phyloP scores from a whole-genome alignment of 2,888 invertebrate genomes.

The Leptopilina drosophilae region DNA sequence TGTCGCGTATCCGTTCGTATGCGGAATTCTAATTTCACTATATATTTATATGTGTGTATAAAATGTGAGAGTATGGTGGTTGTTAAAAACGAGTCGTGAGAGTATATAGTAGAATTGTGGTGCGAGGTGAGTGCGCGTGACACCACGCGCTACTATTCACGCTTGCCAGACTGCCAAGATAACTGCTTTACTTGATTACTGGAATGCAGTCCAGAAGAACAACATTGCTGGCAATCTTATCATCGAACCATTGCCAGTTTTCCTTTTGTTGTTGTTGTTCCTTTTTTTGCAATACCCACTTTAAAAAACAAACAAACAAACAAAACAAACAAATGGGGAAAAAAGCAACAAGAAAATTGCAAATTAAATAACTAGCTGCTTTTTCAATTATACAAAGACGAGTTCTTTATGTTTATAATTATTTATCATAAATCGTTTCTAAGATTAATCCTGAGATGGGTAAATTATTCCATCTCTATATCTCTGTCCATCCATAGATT shows the following conservation, averaged over 20 bases:
- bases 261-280: background rate
- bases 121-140: constrained; percentile 28
- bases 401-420: background rate
- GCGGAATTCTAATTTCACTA: constrained; percentile 21
- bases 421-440: background rate
- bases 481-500: too few species aligned
- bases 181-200: constrained; percentile 50
- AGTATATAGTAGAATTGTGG: too few species aligned
- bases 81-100: background rate
- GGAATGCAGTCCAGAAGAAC: constrained; percentile 48
- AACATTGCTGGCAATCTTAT: constrained; percentile 23
- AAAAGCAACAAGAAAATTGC: too few species aligned
- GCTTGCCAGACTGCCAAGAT: constrained; percentile 37
- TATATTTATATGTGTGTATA: background rate
- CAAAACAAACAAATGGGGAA: too few species aligned
- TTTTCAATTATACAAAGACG: too few species aligned
- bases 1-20: constrained; percentile 27
- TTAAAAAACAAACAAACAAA: too few species aligned
- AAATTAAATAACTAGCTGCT: too few species aligned
- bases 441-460: too few species aligned
- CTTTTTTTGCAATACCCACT: background rate
- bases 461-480: too few species aligned
- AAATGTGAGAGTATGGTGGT: too few species aligned
- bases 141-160: constrained; percentile 37
- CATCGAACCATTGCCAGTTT: background rate